Evolutionary conservation across 2,797 vertebrate species (phyloP).

Genomic region (Craterocephalus amniculus): DNA sequence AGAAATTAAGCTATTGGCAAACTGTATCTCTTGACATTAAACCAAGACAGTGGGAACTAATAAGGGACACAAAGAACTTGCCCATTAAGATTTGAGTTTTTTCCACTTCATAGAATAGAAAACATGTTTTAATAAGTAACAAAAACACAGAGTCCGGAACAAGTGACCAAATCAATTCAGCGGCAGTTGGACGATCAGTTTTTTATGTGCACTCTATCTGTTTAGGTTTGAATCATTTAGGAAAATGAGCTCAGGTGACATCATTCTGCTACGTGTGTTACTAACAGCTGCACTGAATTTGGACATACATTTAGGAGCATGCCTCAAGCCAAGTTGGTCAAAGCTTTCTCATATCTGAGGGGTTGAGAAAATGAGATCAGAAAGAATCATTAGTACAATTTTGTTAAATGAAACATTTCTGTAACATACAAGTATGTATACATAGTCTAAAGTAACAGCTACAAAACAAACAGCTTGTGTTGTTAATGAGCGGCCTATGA

Average conservation of each 20-base stretch:
- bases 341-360: background rate
- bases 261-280: slow-evolving; percentile 9
- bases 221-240: slow-evolving; percentile 13
- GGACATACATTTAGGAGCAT: background rate
- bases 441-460: background rate
- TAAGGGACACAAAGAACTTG: background rate
- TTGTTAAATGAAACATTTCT: background rate
- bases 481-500: background rate
- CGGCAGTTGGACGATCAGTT: background rate
- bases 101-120: background rate
- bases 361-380: background rate
- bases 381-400: background rate
- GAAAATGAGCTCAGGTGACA: background rate
- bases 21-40: slow-evolving; percentile 13
- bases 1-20: slow-evolving; percentile 16
- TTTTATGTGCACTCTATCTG: slow-evolving; percentile 4
- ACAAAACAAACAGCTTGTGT: background rate
- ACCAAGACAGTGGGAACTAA: background rate
- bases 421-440: background rate
- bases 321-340: background rate
- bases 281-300: background rate
- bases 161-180: background rate
- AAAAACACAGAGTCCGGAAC: no score
- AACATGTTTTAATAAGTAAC: background rate
- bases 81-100: slow-evolving; percentile 4